Percentiles rank a stretch among this genome's conserved stretches.
Conservation (phyloP, 2,888 invertebrate species). For the Caenorhabditis doughertyi region DNA sequence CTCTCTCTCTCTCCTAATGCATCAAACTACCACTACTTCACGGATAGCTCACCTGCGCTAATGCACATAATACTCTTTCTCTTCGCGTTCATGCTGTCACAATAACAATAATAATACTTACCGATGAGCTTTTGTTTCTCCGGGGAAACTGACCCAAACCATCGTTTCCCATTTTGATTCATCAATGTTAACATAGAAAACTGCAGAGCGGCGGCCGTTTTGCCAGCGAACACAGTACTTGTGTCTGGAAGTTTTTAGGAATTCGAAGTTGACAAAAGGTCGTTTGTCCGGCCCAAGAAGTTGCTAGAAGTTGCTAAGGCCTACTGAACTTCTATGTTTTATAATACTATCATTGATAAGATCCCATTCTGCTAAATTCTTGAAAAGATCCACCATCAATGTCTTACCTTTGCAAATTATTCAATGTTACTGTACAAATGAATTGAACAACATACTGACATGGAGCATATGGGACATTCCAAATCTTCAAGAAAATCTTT, state of each 20-base stretch:
- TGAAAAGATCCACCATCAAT: background rate
- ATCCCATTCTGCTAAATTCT: no score
- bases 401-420: constrained; percentile 21
- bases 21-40: constrained; percentile 6
- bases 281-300: no score
- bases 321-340: no score
- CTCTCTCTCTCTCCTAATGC: constrained; percentile 27
- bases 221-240: constrained; percentile 61
- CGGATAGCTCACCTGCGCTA: constrained; percentile 58
- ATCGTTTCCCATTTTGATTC: constrained; percentile 23
- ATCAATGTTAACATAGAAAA: constrained; percentile 62
- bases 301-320: no score
- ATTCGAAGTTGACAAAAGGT: no score
- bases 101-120: constrained; percentile 31
- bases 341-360: no score
- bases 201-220: constrained; percentile 52
- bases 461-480: constrained; percentile 60
- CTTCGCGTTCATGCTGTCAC: constrained; percentile 7
- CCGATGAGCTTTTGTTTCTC: constrained; percentile 53
- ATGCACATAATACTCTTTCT: constrained; percentile 47
- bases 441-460: constrained; percentile 57
- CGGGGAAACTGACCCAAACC: constrained; percentile 60
- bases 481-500: constrained; percentile 38
- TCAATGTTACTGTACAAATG: constrained; percentile 49
- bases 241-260: constrained; percentile 62